A percentile compares a stretch with the other conserved stretches of the same genome.
phyloP scores from a whole-genome alignment of 2,113 vertebrate species.

The Campylomormyrus numenius region DNA sequence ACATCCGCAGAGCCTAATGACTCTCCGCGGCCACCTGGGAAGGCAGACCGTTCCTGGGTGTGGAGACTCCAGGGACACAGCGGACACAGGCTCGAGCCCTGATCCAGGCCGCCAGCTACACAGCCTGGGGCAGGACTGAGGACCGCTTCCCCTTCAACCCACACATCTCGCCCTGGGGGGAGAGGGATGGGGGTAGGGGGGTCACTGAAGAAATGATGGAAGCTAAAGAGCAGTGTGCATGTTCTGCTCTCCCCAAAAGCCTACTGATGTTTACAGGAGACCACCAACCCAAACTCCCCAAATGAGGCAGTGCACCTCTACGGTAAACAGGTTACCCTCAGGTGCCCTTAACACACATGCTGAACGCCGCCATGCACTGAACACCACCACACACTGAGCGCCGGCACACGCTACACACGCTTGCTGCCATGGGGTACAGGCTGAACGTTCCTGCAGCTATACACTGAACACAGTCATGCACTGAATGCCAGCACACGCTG shows the following conservation, averaged over 20 bases:
- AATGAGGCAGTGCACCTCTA: too few species aligned
- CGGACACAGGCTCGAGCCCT: too few species aligned
- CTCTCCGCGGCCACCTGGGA: neutral
- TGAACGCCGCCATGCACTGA: neutral
- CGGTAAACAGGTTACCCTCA: too few species aligned
- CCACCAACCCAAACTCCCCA: too few species aligned
- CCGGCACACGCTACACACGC: too few species aligned
- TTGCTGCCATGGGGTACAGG: too few species aligned
- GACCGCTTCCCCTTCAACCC: conserved; percentile 18
- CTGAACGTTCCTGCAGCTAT: too few species aligned
- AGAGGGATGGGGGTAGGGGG: neutral
- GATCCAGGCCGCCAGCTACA: neutral
- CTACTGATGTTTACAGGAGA: too few species aligned
- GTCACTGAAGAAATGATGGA: neutral
- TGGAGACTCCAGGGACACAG: neutral
- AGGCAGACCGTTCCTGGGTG: neutral
- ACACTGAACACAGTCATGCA: too few species aligned
- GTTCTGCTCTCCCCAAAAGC: too few species aligned
- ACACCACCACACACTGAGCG: too few species aligned
- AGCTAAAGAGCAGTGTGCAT: neutral
- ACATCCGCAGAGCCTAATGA: neutral
- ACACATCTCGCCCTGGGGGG: neutral
- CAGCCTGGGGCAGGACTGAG: neutral
- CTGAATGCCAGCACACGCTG: too few species aligned
- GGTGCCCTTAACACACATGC: neutral